These are phyloP conservation scores for Chrysogorgia sp. DNA, from an alignment of 92 coral and sea anemone species.

Conservation along the genomic window DNA sequence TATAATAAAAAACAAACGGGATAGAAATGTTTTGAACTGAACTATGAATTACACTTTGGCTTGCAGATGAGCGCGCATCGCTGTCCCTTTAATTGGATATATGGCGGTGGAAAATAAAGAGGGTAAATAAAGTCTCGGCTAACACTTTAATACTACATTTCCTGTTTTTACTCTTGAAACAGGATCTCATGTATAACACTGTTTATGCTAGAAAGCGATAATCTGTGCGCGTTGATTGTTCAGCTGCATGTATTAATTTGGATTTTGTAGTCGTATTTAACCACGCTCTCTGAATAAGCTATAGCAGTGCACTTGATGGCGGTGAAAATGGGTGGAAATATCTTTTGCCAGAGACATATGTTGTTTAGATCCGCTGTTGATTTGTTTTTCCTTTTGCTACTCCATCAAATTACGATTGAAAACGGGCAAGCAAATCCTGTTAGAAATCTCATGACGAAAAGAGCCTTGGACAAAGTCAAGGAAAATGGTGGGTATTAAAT, in stretches of 20 bases:
- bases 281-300: not conserved
- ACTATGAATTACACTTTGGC: too few relatives aligned
- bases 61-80: too few relatives aligned
- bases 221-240: constrained; percentile 23
- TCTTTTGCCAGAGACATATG: not conserved
- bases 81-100: too few relatives aligned
- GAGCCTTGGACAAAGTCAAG: not conserved
- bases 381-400: not conserved
- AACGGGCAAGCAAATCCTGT: constrained; percentile 21
- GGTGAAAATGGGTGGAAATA: not conserved
- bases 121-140: too few relatives aligned
- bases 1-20: too few relatives aligned
- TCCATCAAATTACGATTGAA: not conserved
- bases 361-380: not conserved
- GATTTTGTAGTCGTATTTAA: constrained; percentile 16
- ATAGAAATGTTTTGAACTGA: too few relatives aligned
- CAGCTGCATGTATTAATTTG: constrained; percentile 19
- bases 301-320: not conserved
- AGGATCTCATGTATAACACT: not conserved
- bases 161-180: not conserved
- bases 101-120: too few relatives aligned
- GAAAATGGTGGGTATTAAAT: constrained; percentile 20
- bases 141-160: not conserved
- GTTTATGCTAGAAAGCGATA: constrained; percentile 9
- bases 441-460: not conserved